A percentile compares a stretch with the other conserved stretches of the same genome.
These are phyloP conservation scores for Apostichopus leukothele DNA, from an alignment of 53 echinoderm and acorn worm species.

Conservation along the genomic window DNA sequence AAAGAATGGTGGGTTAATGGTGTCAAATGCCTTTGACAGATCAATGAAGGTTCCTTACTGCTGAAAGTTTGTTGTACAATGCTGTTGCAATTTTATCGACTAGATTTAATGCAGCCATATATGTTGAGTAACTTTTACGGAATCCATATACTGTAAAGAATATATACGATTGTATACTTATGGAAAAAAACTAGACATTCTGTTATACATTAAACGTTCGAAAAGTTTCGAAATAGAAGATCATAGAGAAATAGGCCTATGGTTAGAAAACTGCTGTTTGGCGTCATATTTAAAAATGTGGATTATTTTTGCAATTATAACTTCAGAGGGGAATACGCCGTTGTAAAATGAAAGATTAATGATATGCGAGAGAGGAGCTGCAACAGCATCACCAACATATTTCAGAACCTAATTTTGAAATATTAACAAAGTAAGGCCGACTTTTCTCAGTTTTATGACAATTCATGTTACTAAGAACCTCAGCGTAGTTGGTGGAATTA, in stretches of 20 bases:
- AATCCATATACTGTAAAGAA: slow-evolving; percentile 4
- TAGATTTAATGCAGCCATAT: not conserved
- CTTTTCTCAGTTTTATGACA: not conserved
- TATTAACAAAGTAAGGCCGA: not conserved
- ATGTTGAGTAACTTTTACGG: not conserved
- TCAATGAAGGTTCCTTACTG: not conserved
- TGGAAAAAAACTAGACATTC: not conserved
- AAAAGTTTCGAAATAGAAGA: slow-evolving; percentile 9
- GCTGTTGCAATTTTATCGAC: slow-evolving; percentile 5
- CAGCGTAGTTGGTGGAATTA: not conserved
- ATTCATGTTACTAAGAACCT: not conserved
- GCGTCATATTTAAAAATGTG: not conserved
- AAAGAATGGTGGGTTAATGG: not conserved
- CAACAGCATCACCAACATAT: slow-evolving; percentile 23
- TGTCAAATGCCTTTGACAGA: not conserved
- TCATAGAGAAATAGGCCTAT: slow-evolving; percentile 3
- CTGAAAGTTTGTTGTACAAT: not conserved
- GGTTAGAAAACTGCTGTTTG: not conserved
- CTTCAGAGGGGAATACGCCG: slow-evolving; percentile 19
- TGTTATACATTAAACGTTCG: not conserved
- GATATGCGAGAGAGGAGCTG: not conserved
- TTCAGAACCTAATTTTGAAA: slow-evolving; percentile 8
- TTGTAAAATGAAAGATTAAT: slow-evolving; percentile 4
- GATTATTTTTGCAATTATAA: slow-evolving; percentile 20
- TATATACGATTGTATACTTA: not conserved